Percentiles rank a stretch among this genome's conserved stretches.
Evolutionary conservation across 1,140 invertebrate species (phyloP).

Genomic region (Drosophila malerkotliana): DNA sequence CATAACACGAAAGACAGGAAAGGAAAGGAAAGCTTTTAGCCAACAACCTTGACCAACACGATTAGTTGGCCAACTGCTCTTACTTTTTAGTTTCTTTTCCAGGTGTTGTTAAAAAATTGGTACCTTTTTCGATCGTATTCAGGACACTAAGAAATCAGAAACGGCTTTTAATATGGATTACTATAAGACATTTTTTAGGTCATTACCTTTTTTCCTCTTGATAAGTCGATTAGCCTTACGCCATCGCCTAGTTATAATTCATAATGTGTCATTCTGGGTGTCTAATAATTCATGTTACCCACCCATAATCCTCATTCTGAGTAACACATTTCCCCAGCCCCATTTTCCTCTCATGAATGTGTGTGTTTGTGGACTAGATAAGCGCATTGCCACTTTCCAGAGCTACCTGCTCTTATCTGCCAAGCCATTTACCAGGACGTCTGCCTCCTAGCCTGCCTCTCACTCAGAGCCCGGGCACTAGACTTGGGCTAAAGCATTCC

Average conservation of each 20-base stretch:
- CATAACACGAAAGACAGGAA: slow-evolving; percentile 30
- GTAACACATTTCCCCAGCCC: not conserved
- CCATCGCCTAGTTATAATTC: slow-evolving; percentile 15
- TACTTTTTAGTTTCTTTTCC: not conserved
- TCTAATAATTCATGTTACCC: slow-evolving; percentile 10
- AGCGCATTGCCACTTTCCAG: slow-evolving; percentile 33
- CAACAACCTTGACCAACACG: slow-evolving; percentile 47
- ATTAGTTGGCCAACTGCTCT: slow-evolving; percentile 4
- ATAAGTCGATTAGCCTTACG: slow-evolving; percentile 7
- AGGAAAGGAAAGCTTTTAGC: slow-evolving; percentile 12
- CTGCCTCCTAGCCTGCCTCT: slow-evolving; percentile 7
- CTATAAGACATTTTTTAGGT: not conserved
- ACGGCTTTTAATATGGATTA: too few species aligned
- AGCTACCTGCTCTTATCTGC: slow-evolving; percentile 56
- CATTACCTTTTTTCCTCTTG: not conserved
- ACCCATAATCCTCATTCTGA: not conserved
- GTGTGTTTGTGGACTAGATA: slow-evolving; percentile 39
- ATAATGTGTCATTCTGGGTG: slow-evolving; percentile 15
- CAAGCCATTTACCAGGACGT: slow-evolving; percentile 63
- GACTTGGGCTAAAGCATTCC: slow-evolving; percentile 32
- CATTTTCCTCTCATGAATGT: not conserved
- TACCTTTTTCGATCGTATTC: too few species aligned
- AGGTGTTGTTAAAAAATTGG: too few species aligned
- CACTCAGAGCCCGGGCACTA: not conserved
- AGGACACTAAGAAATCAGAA: too few species aligned